Percentiles rank a stretch among this genome's conserved stretches.
Conservation (phyloP, 1,140 invertebrate species). For the Ganaspis sp. region DNA sequence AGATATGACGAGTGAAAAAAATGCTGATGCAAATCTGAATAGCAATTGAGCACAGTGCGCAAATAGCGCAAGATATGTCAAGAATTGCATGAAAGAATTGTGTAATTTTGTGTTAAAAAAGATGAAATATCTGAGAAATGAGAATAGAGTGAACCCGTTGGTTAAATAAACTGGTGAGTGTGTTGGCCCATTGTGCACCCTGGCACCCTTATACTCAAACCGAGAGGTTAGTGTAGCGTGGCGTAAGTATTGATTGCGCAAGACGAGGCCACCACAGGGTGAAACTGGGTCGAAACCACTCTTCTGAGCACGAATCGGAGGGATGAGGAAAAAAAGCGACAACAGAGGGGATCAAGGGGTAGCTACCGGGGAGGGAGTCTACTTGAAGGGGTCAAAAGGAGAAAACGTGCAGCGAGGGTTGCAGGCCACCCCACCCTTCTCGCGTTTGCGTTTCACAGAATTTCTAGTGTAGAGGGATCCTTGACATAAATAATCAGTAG, state of each 20-base stretch:
- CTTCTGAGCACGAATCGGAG: constrained; percentile 52
- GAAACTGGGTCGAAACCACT: constrained; percentile 74
- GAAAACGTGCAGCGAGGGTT: constrained; percentile 21
- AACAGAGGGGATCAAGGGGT: constrained; percentile 17
- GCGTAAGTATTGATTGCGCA: constrained; percentile 69
- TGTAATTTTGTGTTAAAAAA: background rate
- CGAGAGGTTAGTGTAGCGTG: constrained; percentile 20
- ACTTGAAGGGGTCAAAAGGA: constrained; percentile 39
- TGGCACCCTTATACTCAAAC: background rate
- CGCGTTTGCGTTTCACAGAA: constrained; percentile 67
- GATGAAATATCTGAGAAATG: background rate
- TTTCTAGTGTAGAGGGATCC: constrained; percentile 67
- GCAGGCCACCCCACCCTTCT: constrained; percentile 42
- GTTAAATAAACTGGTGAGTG: background rate
- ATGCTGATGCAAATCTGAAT: too few relatives aligned
- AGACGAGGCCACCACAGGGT: constrained; percentile 65
- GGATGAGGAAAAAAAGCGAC: constrained; percentile 11
- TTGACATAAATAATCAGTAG: constrained; percentile 76
- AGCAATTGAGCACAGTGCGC: too few relatives aligned
- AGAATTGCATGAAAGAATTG: background rate
- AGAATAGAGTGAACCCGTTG: constrained; percentile 18
- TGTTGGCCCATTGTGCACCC: background rate
- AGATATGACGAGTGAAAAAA: too few relatives aligned
- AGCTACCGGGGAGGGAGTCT: constrained; percentile 23
- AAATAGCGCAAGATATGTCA: too few relatives aligned